phyloP scores from a whole-genome alignment of 1,140 invertebrate genomes.

The Drosophila gunungcola region DNA sequence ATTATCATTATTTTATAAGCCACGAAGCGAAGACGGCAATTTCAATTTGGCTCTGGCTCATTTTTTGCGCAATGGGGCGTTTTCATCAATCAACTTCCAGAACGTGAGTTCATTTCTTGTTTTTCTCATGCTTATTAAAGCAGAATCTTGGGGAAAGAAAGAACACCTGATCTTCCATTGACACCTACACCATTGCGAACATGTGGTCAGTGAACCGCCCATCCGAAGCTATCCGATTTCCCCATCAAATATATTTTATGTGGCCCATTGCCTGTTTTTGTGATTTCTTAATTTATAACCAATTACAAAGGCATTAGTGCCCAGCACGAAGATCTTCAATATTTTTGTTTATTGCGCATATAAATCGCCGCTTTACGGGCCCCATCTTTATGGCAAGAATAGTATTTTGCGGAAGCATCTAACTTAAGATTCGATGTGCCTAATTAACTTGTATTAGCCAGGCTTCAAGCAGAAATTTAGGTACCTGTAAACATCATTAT shows the following conservation, averaged over 20 bases:
- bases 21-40: slow-evolving; percentile 52
- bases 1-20: slow-evolving; percentile 76
- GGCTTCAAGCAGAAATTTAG: not conserved
- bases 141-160: slow-evolving; percentile 2
- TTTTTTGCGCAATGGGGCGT: slow-evolving; percentile 50
- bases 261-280: slow-evolving; percentile 30
- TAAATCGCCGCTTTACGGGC: slow-evolving; percentile 69
- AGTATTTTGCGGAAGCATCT: slow-evolving; percentile 63
- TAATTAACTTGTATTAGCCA: slow-evolving; percentile 76
- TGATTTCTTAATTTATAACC: slow-evolving; percentile 79
- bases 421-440: slow-evolving; percentile 45
- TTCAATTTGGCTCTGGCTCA: slow-evolving; percentile 29
- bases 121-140: slow-evolving; percentile 57
- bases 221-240: slow-evolving; percentile 17
- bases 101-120: slow-evolving; percentile 46
- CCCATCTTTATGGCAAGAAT: slow-evolving; percentile 14
- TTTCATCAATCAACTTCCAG: slow-evolving; percentile 73
- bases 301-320: slow-evolving; percentile 80
- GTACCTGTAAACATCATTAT: slow-evolving; percentile 59
- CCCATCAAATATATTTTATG: slow-evolving; percentile 21
- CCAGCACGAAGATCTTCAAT: slow-evolving; percentile 49
- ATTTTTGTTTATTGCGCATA: slow-evolving; percentile 77
- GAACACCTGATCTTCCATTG: slow-evolving; percentile 48
- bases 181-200: slow-evolving; percentile 57
- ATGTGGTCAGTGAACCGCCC: slow-evolving; percentile 69